Evolutionary conservation across 64 coral and sea anemone species (phyloP), one percentile per base, ranked within the genome.

Genomic region (Cladopsammia gracilis): DNA sequence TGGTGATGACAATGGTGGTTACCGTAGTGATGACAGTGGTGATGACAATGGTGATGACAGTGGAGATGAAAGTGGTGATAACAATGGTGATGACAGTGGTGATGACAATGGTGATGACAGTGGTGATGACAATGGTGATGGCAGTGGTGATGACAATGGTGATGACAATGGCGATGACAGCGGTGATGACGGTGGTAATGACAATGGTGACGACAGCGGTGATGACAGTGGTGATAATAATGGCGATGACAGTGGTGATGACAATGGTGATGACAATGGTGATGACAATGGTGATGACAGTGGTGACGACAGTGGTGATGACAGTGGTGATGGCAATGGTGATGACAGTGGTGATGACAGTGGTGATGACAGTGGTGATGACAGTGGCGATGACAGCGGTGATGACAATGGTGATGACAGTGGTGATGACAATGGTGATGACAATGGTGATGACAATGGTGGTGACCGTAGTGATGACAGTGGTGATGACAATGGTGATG

Each of bases 91-190:
- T 62, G 50, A 76, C 34, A 44, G 23, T 34, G 70, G 45, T 5
- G 71, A 52, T 89, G 70, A 89, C 43, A 15, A 42, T 80, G 76
- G 53, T 52, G 45, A 25, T 81, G 89, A 89, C n/a, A 25, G 46
- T 4, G 53, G 69, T 56, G 53, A 46, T 62, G 80, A 65, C 5
- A 15, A 62, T 4, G 80, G 20, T 65, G 54, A 62, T 62, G 79
- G 24, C 56, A 25, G 26, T 54, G 79, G 25, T 83, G 24, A 26
- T 2, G 54, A 65, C 7, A 19, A 25, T 24, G n/a, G 42, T 14
- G 81, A 65, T n/a, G 80, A 65, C 5, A 13, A 45, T 24, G 80
- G 43, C 23, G 80, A 84, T 64, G 22, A 61, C 25, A 16, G 42
- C 64, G 81, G 20, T 43, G 53, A 47, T 64, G 81, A 19, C 5